A percentile compares a stretch with the other conserved stretches of the same genome.
These are phyloP conservation scores for Drosophila melanogaster DNA, from an alignment of 1,140 invertebrate species.

Conservation along the genomic window Release_6_plus_ISO1_MT NC_004354.4:13759501-13760000, in stretches of 20 bases:
- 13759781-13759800: conserved; percentile 65
- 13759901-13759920: conserved; percentile 77
- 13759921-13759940: conserved; percentile 72
- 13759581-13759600: conserved; percentile 10
- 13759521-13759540: conserved; percentile 9
- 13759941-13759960: conserved; percentile 70
- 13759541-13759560: conserved; percentile 63
- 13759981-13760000: conserved; percentile 65
- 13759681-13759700: conserved; percentile 74
- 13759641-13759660: conserved; percentile 51
- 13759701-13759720: conserved; percentile 59
- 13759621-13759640: conserved; percentile 70
- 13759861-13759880: conserved; percentile 69
- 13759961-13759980: conserved; percentile 67
- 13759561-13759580: conserved; percentile 65
- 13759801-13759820: conserved; percentile 55
- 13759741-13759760: conserved; percentile 66
- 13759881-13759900: conserved; percentile 62
- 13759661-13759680: conserved; percentile 42
- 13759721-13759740: conserved; percentile 68
- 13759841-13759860: too few species aligned
- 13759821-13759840: not conserved
- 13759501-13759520: conserved; percentile 44
- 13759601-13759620: conserved; percentile 70
- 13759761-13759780: conserved; percentile 70